Conservation (phyloP, 2,113 vertebrate genomes). For the Ivindomyrus marchei region DNA sequence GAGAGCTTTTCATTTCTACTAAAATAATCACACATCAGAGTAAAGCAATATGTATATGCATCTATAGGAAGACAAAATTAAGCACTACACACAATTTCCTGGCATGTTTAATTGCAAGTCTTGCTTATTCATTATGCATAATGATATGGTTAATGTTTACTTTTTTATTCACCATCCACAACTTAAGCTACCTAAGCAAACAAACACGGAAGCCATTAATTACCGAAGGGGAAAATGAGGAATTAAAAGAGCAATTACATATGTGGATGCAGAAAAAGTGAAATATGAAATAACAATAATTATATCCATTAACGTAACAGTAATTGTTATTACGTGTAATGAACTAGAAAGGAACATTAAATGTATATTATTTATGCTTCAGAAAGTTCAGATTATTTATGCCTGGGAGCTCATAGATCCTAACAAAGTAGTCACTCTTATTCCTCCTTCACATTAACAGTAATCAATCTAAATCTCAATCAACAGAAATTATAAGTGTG, state of each 20-base stretch:
- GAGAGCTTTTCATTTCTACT: neutral
- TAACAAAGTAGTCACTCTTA: neutral
- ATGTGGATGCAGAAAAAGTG: neutral
- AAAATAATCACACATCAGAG: neutral
- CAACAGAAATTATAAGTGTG: neutral
- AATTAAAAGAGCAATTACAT: neutral
- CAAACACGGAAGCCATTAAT: neutral
- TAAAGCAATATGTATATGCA: neutral
- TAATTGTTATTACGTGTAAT: neutral
- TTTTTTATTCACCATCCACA: neutral
- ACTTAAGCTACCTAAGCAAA: neutral
- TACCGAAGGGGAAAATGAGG: neutral
- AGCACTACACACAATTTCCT: neutral
- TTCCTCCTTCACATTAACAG: neutral
- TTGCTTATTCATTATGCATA: neutral
- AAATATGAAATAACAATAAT: neutral
- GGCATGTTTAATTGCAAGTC: neutral
- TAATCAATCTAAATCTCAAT: neutral
- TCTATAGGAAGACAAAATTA: neutral
- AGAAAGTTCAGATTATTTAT: neutral
- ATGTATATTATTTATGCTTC: neutral
- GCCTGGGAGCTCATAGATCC: neutral
- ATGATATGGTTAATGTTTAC: neutral
- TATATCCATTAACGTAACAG: neutral
- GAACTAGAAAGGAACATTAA: neutral